Percentiles rank a stretch among this genome's conserved stretches.
Evolutionary conservation across 2,888 invertebrate genomes (phyloP).

Genomic region (Idaea biselata): DNA sequence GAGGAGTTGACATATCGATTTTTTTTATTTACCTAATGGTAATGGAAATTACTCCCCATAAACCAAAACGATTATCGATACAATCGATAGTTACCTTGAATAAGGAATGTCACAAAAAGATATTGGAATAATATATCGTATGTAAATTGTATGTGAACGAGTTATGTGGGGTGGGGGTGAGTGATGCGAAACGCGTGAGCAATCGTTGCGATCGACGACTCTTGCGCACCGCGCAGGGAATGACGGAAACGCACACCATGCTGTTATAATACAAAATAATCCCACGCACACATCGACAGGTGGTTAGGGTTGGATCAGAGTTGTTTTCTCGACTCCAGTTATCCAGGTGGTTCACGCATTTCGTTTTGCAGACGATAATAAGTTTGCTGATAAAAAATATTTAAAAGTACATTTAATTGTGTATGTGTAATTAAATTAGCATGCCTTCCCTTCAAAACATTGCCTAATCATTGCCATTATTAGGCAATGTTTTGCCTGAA

Average conservation of each 20-base stretch:
- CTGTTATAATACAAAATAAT: constrained; percentile 21
- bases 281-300: constrained; percentile 31
- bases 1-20: no score
- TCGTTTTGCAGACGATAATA: neutral
- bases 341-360: neutral
- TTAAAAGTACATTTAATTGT: no score
- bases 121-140: constrained; percentile 62
- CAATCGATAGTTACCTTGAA: neutral
- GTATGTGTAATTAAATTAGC: no score
- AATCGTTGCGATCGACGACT: constrained; percentile 75
- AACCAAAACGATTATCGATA: constrained; percentile 62
- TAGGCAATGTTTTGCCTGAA: no score
- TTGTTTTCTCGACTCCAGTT: constrained; percentile 11
- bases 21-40: no score
- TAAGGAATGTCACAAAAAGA: constrained; percentile 54
- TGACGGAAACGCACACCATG: constrained; percentile 63
- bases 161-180: constrained; percentile 69
- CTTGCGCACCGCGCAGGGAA: constrained; percentile 60
- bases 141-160: constrained; percentile 74
- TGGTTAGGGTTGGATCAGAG: neutral
- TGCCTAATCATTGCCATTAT: no score
- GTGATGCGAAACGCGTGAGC: constrained; percentile 79
- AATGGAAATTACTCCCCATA: constrained; percentile 30
- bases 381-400: neutral
- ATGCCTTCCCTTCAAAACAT: no score